Conservation (phyloP, 1,140 invertebrate species). For the Thalassaphorura encarpata region DNA sequence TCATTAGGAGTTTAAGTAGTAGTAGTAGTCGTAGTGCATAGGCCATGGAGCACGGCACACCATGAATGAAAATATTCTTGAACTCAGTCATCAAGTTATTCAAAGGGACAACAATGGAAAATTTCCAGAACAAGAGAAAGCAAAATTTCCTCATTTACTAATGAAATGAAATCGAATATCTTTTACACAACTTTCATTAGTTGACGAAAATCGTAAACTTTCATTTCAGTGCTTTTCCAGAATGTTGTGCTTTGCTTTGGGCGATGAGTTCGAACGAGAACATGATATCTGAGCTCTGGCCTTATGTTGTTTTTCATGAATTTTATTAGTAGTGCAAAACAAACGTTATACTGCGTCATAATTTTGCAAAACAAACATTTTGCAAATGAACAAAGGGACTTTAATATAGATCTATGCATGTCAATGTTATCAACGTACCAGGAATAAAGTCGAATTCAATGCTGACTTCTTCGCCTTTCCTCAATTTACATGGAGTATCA, state of each 20-base stretch:
- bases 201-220: background rate
- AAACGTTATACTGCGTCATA: background rate
- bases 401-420: background rate
- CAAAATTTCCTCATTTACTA: too few relatives aligned
- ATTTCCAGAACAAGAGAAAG: too few relatives aligned
- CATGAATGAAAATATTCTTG: too few relatives aligned
- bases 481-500: constrained; percentile 30
- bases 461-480: constrained; percentile 24
- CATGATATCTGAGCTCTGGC: background rate
- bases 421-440: constrained; percentile 16
- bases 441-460: constrained; percentile 33
- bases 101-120: too few relatives aligned
- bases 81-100: too few relatives aligned
- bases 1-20: too few relatives aligned
- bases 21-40: too few relatives aligned
- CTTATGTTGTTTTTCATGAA: background rate
- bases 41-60: too few relatives aligned
- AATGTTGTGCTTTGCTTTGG: too few relatives aligned
- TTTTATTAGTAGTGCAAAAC: background rate
- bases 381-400: background rate
- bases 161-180: background rate
- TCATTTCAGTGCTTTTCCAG: too few relatives aligned
- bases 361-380: background rate
- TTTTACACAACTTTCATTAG: background rate
- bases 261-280: too few relatives aligned